phyloP scores from a whole-genome alignment of 2,888 invertebrate species.

The Caenorhabditis sp. region DNA sequence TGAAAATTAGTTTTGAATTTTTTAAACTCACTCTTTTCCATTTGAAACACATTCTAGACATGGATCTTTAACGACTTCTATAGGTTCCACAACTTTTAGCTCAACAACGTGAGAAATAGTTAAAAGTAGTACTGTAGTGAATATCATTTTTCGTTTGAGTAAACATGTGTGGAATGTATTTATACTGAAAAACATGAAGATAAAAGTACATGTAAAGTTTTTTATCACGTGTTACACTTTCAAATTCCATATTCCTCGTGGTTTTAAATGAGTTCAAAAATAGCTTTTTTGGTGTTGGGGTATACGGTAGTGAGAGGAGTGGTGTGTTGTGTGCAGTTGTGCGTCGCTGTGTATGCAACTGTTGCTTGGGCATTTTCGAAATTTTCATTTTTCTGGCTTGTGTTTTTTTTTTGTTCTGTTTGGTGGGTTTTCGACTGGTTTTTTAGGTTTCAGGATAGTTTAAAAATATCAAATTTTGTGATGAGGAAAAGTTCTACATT shows the following conservation, averaged over 20 bases:
- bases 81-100: slow-evolving; percentile 15
- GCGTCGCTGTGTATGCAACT: slow-evolving; percentile 20
- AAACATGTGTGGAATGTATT: slow-evolving; percentile 14
- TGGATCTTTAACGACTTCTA: too few relatives aligned
- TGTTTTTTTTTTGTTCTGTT: neutral
- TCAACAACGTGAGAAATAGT: neutral
- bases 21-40: neutral
- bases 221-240: neutral
- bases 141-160: neutral
- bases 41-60: slow-evolving; percentile 11
- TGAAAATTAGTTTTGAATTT: neutral
- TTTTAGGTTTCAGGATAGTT: neutral
- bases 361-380: slow-evolving; percentile 19
- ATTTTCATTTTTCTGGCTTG: neutral
- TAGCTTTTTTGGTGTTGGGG: slow-evolving; percentile 4
- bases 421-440: neutral
- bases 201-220: neutral
- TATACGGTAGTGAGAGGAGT: slow-evolving; percentile 12
- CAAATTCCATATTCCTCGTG: slow-evolving; percentile 4
- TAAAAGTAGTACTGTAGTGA: neutral
- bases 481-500: too few relatives aligned
- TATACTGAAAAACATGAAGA: slow-evolving; percentile 3
- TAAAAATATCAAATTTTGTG: too few relatives aligned
- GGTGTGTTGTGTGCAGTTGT: slow-evolving; percentile 12
- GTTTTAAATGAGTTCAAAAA: neutral